phyloP scores from a whole-genome alignment of 2,888 invertebrate genomes.

The Entomobrya proxima region DNA sequence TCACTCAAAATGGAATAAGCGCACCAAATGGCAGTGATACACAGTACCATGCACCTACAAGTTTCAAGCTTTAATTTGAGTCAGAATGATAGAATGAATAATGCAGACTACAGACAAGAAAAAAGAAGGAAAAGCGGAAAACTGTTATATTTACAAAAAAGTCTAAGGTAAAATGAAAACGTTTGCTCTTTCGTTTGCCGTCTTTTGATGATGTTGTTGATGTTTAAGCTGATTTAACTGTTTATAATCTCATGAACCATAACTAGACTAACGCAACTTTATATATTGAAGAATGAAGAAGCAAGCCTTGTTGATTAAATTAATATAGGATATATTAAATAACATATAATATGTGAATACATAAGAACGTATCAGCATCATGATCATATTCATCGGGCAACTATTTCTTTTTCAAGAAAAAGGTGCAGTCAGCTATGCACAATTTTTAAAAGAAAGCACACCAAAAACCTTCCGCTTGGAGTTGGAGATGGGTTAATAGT shows the following conservation, averaged over 20 bases:
- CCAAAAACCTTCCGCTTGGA: neutral
- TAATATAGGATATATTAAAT: too few relatives aligned
- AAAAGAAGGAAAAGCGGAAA: slow-evolving; percentile 38
- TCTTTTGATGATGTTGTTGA: slow-evolving; percentile 20
- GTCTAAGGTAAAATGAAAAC: slow-evolving; percentile 15
- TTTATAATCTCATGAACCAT: slow-evolving; percentile 72
- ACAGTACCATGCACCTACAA: neutral
- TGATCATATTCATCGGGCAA: slow-evolving; percentile 24
- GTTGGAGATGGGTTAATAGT: too few relatives aligned
- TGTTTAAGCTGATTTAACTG: slow-evolving; percentile 70
- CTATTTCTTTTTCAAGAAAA: slow-evolving; percentile 10
- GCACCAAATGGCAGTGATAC: neutral
- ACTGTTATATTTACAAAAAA: slow-evolving; percentile 52
- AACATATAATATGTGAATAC: slow-evolving; percentile 28
- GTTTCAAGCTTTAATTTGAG: neutral
- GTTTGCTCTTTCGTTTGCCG: slow-evolving; percentile 1
- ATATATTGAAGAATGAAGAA: slow-evolving; percentile 33
- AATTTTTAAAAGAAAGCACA: slow-evolving; percentile 18
- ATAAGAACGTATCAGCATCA: slow-evolving; percentile 41
- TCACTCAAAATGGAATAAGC: neutral
- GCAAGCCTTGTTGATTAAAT: slow-evolving; percentile 59
- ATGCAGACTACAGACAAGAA: too few relatives aligned
- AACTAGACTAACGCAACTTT: slow-evolving; percentile 66
- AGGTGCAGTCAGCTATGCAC: too few relatives aligned
- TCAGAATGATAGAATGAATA: neutral